Evolutionary conservation across 53 echinoderm and acorn worm species (phyloP).

Genomic region (Pentamera pediparva): DNA sequence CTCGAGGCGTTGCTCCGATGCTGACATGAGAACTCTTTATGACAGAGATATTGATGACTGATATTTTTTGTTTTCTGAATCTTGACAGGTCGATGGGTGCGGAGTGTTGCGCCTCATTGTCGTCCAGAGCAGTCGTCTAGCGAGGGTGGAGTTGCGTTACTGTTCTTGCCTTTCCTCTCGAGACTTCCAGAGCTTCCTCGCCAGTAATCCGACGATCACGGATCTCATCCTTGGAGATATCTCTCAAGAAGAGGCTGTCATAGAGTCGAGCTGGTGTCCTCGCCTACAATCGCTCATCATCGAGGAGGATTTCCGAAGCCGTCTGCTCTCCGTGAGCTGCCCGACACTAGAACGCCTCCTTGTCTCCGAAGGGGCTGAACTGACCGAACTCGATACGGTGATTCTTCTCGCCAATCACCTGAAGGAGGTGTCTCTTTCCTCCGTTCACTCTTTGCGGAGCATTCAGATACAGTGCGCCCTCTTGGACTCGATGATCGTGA

Average conservation of each 20-base stretch:
- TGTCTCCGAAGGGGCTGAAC: slow-evolving; percentile 55
- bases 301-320: slow-evolving; percentile 68
- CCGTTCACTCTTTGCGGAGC: slow-evolving; percentile 57
- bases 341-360: slow-evolving; percentile 60
- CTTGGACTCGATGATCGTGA: slow-evolving; percentile 64
- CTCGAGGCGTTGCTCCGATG: too few relatives aligned
- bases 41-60: too few relatives aligned
- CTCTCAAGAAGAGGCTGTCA: slow-evolving; percentile 51
- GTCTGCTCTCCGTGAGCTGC: slow-evolving; percentile 60
- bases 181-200: slow-evolving; percentile 57
- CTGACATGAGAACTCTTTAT: too few relatives aligned
- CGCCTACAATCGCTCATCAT: slow-evolving; percentile 62
- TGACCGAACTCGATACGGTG: slow-evolving; percentile 45
- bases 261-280: slow-evolving; percentile 62
- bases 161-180: slow-evolving; percentile 61
- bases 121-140: slow-evolving; percentile 62
- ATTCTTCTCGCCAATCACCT: slow-evolving; percentile 69
- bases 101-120: slow-evolving; percentile 63
- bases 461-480: slow-evolving; percentile 71
- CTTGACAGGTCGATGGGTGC: slow-evolving; percentile 69
- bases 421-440: slow-evolving; percentile 49
- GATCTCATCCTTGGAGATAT: slow-evolving; percentile 63
- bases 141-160: slow-evolving; percentile 67
- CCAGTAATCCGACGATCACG: slow-evolving; percentile 63
- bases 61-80: neutral